Percentiles rank a stretch among this genome's conserved stretches.
phyloP scores from a whole-genome alignment of 2,113 vertebrate species.

The Empidonax alnorum region DNA sequence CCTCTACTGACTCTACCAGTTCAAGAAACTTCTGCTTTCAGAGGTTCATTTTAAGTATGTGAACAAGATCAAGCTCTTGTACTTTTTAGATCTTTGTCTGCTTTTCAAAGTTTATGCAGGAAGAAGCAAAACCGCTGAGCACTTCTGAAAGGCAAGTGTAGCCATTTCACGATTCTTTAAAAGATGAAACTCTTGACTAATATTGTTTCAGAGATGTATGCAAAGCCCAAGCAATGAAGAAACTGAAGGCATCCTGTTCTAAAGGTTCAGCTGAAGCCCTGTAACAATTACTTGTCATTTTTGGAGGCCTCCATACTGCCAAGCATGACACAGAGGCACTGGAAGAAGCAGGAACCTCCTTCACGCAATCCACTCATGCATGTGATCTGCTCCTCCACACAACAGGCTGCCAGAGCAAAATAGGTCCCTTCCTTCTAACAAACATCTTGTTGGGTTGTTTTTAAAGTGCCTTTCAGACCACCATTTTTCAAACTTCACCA shows the following conservation, averaged over 20 bases:
- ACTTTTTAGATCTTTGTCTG: not conserved
- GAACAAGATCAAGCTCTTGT: not conserved
- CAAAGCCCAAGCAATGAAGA: not conserved
- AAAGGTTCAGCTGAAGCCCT: not conserved
- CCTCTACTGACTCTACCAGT: not conserved
- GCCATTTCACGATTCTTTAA: not conserved
- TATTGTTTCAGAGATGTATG: not conserved
- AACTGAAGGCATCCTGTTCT: not conserved
- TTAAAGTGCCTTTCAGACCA: not conserved
- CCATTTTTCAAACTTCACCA: not conserved
- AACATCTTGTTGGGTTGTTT: not conserved
- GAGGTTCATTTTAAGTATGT: not conserved
- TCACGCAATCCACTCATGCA: not conserved
- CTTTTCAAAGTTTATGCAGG: not conserved
- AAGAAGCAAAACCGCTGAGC: not conserved
- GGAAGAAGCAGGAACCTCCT: not conserved
- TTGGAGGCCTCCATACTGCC: not conserved
- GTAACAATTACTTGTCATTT: not conserved
- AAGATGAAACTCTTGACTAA: not conserved
- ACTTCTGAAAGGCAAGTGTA: not conserved
- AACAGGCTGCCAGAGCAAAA: not conserved
- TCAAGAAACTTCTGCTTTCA: not conserved
- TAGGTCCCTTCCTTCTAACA: not conserved
- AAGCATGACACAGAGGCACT: not conserved
- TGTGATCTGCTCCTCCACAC: not conserved